Evolutionary conservation across 2,888 invertebrate genomes (phyloP).

Genomic region (Trachelus troglodyta): DNA sequence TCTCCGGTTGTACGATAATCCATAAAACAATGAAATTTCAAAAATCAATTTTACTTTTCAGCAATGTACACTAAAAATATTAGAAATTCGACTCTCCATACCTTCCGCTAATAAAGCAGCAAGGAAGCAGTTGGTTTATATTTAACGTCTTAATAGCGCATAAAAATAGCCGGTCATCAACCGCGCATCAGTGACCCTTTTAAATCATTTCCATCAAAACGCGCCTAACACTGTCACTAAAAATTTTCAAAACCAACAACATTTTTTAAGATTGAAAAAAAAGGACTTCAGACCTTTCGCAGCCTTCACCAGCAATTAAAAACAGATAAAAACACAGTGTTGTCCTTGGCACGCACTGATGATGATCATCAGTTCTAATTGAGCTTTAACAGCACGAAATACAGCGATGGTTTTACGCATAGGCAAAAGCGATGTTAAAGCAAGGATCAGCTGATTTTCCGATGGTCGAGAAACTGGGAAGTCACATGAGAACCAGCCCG

Average conservation of each 20-base stretch:
- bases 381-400: neutral
- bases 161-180: neutral
- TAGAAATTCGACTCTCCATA: neutral
- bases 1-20: neutral
- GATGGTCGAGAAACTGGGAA: conserved; percentile 53
- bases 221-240: neutral
- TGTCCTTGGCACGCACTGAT: neutral
- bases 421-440: conserved; percentile 53
- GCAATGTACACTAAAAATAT: neutral
- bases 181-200: neutral
- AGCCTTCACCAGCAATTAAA: neutral
- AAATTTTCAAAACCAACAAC: neutral
- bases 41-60: neutral
- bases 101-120: neutral
- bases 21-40: neutral
- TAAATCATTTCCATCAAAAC: neutral
- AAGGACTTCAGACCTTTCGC: neutral
- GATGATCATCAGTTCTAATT: neutral
- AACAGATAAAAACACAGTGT: neutral
- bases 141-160: neutral
- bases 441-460: conserved; percentile 50
- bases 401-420: conserved; percentile 46
- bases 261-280: neutral
- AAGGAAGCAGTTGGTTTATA: neutral
- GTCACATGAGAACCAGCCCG: conserved; percentile 48